Base-by-base conservation (phyloP, 2,797 vertebrate genomes). In the Intellagama lesueurii region DNA sequence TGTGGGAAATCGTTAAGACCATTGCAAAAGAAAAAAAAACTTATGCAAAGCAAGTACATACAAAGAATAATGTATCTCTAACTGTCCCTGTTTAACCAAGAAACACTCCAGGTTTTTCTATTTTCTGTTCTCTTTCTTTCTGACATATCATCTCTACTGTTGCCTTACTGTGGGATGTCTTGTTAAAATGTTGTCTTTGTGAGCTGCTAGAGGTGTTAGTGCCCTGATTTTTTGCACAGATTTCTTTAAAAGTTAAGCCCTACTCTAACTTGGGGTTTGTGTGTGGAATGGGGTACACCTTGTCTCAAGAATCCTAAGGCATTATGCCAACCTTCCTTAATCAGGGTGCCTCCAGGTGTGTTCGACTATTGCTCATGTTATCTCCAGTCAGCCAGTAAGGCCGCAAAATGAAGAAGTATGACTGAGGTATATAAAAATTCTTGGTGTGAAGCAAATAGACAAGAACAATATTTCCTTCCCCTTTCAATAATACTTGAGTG, bases 11-110 rank as follows among this genome's bases (percentile, higher is more conserved):
- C 8, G 0, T 0, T 17, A 35, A 17, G 35, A 72, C 73, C 17
- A 30, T 82, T 80, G 66, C 56, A 89, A 85, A 82, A 49, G 22
- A 22, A 44, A 92, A 68, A 69, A 56, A 56, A 56, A 56, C 11
- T 52, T 9, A 24, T 68, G 0, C 24, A 76, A 73, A 81, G 85
- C 56, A 52, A 87, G 56, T 77, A 89, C 87, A 89, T 9, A 32
- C n/a, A 17, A 80, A 66, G 26, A 47, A 91, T 73, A 40, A 44
- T 30, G 44, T 12, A 28, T 73, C 69, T 47, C 40, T 40, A 30
- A 35, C 72, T 32, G 2, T 32, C 44, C 49, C 11, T 70, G n/a
- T 56, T 87, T 30, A 56, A 75, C 28, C 68, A 35, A 77, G 66
- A 12, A 47, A 32, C 5, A 22, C 5, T 78, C 64, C 22, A 64